These are phyloP conservation scores for Xiphydria camelus DNA, from an alignment of 2,888 invertebrate species.

Conservation along the genomic window DNA sequence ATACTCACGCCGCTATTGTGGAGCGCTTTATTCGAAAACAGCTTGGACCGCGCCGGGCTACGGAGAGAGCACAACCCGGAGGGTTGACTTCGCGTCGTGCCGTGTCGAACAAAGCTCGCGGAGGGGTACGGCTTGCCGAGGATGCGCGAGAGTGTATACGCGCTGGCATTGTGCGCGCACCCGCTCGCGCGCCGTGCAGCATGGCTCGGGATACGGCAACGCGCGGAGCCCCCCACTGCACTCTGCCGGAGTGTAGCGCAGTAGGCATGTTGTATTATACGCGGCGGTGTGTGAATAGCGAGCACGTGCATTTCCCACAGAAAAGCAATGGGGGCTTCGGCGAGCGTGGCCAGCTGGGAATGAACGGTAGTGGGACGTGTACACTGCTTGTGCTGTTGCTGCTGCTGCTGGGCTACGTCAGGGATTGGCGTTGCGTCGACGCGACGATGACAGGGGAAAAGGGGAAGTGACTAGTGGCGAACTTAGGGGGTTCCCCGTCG, in stretches of 20 bases:
- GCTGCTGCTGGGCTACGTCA: background rate
- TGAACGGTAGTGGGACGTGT: constrained; percentile 4
- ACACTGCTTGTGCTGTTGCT: background rate
- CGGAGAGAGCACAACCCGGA: too few relatives aligned
- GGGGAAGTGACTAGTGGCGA: background rate
- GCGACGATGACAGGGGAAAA: constrained; percentile 1
- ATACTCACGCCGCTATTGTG: too few relatives aligned
- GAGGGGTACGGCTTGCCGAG: too few relatives aligned
- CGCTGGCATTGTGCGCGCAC: background rate
- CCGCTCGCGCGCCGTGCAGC: background rate
- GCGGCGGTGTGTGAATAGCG: constrained; percentile 48
- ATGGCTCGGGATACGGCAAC: background rate
- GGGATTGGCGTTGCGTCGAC: background rate
- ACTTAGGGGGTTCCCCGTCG: background rate
- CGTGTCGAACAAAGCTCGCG: too few relatives aligned
- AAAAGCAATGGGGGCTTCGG: constrained; percentile 50
- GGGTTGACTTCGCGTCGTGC: too few relatives aligned
- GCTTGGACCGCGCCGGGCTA: too few relatives aligned
- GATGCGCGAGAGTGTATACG: background rate
- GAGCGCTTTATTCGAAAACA: too few relatives aligned
- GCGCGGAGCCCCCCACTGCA: background rate
- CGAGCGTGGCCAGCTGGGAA: constrained; percentile 20
- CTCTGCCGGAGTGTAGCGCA: background rate
- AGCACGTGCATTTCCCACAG: constrained; percentile 57
- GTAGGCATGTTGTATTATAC: constrained; percentile 5